Evolutionary conservation across 1,140 invertebrate species (phyloP).

Genomic region (Ganaspis sp.): DNA sequence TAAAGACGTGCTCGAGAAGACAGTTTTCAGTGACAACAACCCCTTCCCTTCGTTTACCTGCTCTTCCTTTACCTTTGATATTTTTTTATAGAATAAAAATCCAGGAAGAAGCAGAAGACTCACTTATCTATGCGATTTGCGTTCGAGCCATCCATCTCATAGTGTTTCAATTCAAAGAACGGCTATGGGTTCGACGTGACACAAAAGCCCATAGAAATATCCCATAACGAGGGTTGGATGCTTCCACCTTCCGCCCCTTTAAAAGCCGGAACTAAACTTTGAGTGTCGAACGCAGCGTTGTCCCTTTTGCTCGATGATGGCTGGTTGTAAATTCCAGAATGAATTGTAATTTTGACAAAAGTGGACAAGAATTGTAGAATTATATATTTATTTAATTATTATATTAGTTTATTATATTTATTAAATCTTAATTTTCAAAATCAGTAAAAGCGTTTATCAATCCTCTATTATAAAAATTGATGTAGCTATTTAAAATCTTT

Average conservation of each 20-base stretch:
- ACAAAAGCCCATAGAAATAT: constrained; percentile 51
- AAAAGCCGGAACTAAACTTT: constrained; percentile 27
- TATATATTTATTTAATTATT: too few relatives aligned
- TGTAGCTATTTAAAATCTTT: too few relatives aligned
- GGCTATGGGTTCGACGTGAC: constrained; percentile 31
- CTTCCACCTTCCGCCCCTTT: background rate
- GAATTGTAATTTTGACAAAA: background rate
- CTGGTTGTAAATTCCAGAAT: background rate
- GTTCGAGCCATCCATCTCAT: constrained; percentile 23
- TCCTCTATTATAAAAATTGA: too few relatives aligned
- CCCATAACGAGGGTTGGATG: constrained; percentile 49
- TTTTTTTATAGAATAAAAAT: background rate
- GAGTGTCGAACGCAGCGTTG: background rate
- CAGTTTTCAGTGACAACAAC: background rate
- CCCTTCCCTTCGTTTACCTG: background rate
- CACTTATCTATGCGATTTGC: constrained; percentile 38
- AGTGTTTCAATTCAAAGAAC: constrained; percentile 43
- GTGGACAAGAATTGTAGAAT: too few relatives aligned
- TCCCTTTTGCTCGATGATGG: constrained; percentile 5
- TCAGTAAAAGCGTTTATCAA: too few relatives aligned
- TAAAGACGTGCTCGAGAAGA: background rate
- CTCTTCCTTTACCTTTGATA: background rate
- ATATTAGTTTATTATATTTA: too few relatives aligned
- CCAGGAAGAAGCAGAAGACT: background rate
- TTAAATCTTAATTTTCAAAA: too few relatives aligned